Evolutionary conservation across 2,888 invertebrate genomes (phyloP), one percentile per base, ranked within the genome.

Genomic region (Drosophila stalkeri): DNA sequence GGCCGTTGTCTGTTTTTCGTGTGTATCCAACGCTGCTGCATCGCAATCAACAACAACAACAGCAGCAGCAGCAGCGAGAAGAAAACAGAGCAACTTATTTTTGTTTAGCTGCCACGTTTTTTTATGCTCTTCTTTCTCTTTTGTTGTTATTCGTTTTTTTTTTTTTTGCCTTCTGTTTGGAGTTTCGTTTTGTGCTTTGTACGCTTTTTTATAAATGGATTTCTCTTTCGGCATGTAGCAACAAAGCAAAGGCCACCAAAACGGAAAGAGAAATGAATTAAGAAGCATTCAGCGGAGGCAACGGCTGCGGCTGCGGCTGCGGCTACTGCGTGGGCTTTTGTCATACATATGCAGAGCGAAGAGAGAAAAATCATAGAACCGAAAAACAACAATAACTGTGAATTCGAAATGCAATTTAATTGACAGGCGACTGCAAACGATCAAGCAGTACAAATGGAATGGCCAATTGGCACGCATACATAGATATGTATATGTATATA

Each of bases 31-130:
- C 51, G 75, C 71, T 51, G 51, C 51, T 69, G 76, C 72, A 70
- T 41, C 76, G 68, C 43, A 64, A 64, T 27, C 64, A 55, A 41
- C 41, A 65, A 44, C 57, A 61, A 51, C 62, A 67, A 43, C 67
- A 61, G 18, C 64, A 52, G 27, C 44, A 63, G 35, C 61, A 60
- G 41, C 64, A 4, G 11, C 7, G 16, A 46, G 46, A 70, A 80
- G 63, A 83, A 78, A 64, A 65, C 52, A 61, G 61, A 82, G 64
- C 64, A 78, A 81, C 73, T 86, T 86, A 86, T 83, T 83, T 86
- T 86, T 86, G 86, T 83, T 82, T 78, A 78, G 81, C 78, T 74
- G 84, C 82, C 81, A 78, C 82, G 82, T 82, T 80, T 82, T 49
- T 46, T 82, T 47, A 11, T 44, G 23, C 77, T 75, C 43, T 37